Evolutionary conservation across 2,797 vertebrate species (phyloP).

Genomic region (Petrocephalus sullivani): DNA sequence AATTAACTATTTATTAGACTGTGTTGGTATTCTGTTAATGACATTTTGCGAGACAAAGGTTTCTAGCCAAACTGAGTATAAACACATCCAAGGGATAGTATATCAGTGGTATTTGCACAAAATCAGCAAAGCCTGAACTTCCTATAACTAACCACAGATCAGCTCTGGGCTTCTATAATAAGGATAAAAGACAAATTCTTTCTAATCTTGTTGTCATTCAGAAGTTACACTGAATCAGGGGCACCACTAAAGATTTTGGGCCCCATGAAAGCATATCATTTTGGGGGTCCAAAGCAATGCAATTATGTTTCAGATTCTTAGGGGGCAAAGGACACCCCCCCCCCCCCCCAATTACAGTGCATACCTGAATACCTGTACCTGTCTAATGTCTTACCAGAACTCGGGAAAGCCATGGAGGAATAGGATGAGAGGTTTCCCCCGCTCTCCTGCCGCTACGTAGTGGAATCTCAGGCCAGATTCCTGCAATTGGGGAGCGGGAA

Average conservation of each 20-base stretch:
- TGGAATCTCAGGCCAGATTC: conserved; percentile 96
- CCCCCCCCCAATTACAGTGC: not conserved
- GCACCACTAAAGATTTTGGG: not conserved
- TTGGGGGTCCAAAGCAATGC: not conserved
- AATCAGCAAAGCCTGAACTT: not conserved
- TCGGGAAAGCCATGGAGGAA: conserved; percentile 97
- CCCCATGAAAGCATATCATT: not conserved
- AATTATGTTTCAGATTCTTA: not conserved
- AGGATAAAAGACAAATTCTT: not conserved
- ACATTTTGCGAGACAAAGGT: not conserved
- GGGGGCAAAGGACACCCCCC: not conserved
- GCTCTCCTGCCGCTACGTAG: conserved; percentile 92
- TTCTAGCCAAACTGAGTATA: not conserved
- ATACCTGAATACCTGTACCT: not conserved
- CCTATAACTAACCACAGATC: too few relatives aligned
- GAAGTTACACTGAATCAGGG: not conserved
- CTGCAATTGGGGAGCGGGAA: conserved; percentile 48
- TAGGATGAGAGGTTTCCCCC: conserved; percentile 95
- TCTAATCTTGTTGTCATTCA: not conserved
- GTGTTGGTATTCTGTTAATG: not conserved
- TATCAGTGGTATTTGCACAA: not conserved
- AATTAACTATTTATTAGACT: not conserved
- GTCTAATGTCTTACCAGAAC: conserved; percentile 80
- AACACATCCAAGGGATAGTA: not conserved
- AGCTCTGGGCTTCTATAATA: not conserved